Base-by-base conservation (phyloP, 2,113 vertebrate species). In the Stigmatopora nigra region DNA sequence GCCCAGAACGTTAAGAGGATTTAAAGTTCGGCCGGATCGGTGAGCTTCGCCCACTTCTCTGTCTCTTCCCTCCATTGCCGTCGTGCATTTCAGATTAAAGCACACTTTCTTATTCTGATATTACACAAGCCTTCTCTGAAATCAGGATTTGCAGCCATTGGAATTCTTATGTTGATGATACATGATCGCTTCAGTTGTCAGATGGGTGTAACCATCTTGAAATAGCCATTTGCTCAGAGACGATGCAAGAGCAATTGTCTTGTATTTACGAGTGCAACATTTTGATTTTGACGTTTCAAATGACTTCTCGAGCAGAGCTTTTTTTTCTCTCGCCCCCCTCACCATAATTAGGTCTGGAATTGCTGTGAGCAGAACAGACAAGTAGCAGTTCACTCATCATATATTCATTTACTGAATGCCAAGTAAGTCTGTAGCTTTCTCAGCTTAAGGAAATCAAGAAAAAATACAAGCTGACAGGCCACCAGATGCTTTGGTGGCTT, bases 41-140 rank as follows among this genome's bases (percentile, higher is more conserved):
- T 80, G 63, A 73, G 66, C 64, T 70, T 65, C 67, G 67, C 68
- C 68, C 65, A 72, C 57, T 72, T 68, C 70, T 56, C 63, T 62
- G 16, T 69, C 70, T 36, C 17, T 38, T 57, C 63, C 22, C 65
- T 55, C 72, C 57, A 49, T 66, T 63, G 67, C 70, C 77, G 65
- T 81, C 72, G 68, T 36, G 59, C 53, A 81, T 77, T 64, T 82
- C 82, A 85, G 85, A 90, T 91, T 89, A 89, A 84, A 84, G 7
- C 80, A 70, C 66, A 78, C 36, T 64, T 71, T 71, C 75, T 62
- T 65, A 41, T 7, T 71, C 69, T 65, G 64, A 53, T 64, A 57
- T 77, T 82, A 75, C 80, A 80, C 78, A 84, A 88, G 71, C 80
- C 73, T 75, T 80, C 51, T 74, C 71, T 80, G 78, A 84, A 87